Evolutionary conservation across 2,113 vertebrate genomes (phyloP).

Genomic region (Riparia riparia): DNA sequence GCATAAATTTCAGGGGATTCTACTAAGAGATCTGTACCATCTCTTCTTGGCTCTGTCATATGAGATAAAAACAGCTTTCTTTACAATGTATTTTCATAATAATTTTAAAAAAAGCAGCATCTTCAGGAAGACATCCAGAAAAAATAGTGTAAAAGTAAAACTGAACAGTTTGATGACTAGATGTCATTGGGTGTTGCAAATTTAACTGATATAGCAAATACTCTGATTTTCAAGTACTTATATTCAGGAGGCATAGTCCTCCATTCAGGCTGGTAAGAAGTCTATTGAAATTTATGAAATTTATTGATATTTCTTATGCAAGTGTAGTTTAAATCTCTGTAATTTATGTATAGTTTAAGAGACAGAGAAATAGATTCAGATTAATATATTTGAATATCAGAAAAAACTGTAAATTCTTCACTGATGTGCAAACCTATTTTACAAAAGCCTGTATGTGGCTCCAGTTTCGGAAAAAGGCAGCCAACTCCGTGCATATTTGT

Average conservation of each 20-base stretch:
- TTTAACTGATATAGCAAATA: not conserved
- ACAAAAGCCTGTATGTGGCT: not conserved
- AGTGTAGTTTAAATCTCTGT: not conserved
- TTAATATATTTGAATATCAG: not conserved
- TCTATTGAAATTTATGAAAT: not conserved
- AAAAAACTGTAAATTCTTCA: not conserved
- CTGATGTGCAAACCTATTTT: not conserved
- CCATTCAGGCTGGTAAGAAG: not conserved
- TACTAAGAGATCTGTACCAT: not conserved
- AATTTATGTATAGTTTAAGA: not conserved
- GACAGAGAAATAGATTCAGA: not conserved
- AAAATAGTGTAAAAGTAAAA: not conserved
- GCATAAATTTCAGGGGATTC: not conserved
- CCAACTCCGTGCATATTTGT: rapidly evolving
- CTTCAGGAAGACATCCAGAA: not conserved
- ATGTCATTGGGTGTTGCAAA: not conserved
- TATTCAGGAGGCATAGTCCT: not conserved
- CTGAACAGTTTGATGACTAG: not conserved
- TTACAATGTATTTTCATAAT: not conserved
- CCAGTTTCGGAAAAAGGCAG: not conserved
- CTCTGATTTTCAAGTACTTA: not conserved
- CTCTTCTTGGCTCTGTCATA: not conserved
- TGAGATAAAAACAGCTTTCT: constrained; percentile 28
- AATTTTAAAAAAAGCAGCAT: not conserved
- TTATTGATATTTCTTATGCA: not conserved